Conservation (phyloP, 2,113 vertebrate genomes). For the Perca flavescens region DNA sequence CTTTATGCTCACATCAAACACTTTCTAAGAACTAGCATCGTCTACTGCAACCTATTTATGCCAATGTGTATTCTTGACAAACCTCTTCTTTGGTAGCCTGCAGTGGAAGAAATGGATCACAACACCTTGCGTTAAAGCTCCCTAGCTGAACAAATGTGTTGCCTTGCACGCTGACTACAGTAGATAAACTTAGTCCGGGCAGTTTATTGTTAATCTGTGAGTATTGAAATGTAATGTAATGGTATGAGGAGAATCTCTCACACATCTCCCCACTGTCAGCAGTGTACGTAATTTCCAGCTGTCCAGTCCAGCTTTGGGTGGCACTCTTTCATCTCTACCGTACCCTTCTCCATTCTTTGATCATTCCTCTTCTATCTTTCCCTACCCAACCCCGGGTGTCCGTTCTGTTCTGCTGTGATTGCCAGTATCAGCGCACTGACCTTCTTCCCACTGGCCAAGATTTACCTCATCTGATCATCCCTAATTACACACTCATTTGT, state of each 20-base stretch:
- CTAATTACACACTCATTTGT: constrained; percentile 58
- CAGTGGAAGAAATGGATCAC: constrained; percentile 28
- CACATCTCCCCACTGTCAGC: constrained; percentile 24
- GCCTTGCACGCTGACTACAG: constrained; percentile 3
- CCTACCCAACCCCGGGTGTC: constrained; percentile 17
- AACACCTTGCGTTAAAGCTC: not conserved
- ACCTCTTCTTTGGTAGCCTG: not conserved
- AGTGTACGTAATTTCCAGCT: constrained; percentile 28
- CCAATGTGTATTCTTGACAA: not conserved
- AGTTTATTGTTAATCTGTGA: constrained; percentile 33
- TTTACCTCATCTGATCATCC: constrained; percentile 56
- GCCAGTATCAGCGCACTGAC: constrained; percentile 43
- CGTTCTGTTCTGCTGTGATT: constrained; percentile 51
- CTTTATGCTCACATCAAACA: not conserved
- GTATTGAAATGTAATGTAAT: constrained; percentile 7
- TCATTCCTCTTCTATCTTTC: constrained; percentile 22
- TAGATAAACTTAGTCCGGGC: constrained; percentile 1
- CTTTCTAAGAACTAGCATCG: not conserved
- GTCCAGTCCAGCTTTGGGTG: constrained; percentile 8
- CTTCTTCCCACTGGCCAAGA: constrained; percentile 58
- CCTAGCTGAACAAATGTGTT: constrained; percentile 11
- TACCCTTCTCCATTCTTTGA: constrained; percentile 19
- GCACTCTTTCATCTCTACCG: not conserved
- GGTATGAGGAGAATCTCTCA: constrained; percentile 13
- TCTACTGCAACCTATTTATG: constrained; percentile 17